Base-by-base conservation (phyloP, 1,140 invertebrate species). In the Drosophila prosaltans region DNA sequence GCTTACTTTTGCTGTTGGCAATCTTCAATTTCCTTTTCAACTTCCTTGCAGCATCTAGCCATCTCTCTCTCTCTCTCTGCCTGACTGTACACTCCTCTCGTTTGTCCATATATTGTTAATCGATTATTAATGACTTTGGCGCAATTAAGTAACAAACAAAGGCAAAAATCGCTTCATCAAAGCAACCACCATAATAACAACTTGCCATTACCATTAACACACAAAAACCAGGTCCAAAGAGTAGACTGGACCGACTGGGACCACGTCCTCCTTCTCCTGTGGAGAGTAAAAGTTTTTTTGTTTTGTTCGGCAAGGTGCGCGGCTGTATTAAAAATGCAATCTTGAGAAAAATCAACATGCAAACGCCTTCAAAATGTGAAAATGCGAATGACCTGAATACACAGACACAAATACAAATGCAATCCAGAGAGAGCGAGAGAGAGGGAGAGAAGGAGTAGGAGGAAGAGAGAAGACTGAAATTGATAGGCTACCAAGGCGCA, bases 61-160 rank as follows among this genome's bases (percentile, higher is more conserved):
- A 11, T 9, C 65, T 65, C 43, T 36, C 16, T 2, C 30, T 40
- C 55, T 26, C 40, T 11, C 32, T 39, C 26, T 28, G 6, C 8
- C 21, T 11, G 21, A n/a, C 9, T 9, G 6, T 21, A n/a, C 30
- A 32, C 65, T 81, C 70, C 66, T 57, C 68, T 64, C 55, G 68
- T 51, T 51, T 51, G 45, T 51, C 26, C 71, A 58, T 70, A 67
- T 60, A 70, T 76, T 62, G 73, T 72, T 90, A 90, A 90, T 90
- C 86, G 86, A 85, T 90, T 90, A 90, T 86, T 83, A 86, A 90
- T 83, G 86, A 81, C 86, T 90, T 78, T 90, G 82, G 71, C 69
- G 78, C 79, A 85, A 90, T 90, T 84, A 90, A 74, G 84, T 78
- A 84, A 88, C 75, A 82, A 86, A 76, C 72, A 88, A 89, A 72